Conservation (phyloP, 2,888 invertebrate species). For the Brachyopa scutellaris region DNA sequence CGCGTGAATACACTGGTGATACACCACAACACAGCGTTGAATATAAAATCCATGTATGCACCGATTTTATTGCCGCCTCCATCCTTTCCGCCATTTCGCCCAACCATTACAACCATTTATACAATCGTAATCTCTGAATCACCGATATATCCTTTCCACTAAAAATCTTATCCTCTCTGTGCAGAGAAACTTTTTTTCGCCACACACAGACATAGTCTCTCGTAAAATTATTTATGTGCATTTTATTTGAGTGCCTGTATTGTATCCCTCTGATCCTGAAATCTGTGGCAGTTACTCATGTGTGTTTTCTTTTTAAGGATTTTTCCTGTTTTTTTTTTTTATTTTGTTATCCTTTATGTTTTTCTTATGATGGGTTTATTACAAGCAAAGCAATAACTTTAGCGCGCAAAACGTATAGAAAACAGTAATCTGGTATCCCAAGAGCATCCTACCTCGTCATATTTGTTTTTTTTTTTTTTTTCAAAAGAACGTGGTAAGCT, state of each 20-base stretch:
- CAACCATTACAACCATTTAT: slow-evolving; percentile 19
- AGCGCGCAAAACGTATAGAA: no score
- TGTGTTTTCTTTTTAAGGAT: neutral
- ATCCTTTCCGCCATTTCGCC: neutral
- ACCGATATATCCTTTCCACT: slow-evolving; percentile 28
- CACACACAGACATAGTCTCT: slow-evolving; percentile 6
- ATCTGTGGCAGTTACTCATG: slow-evolving; percentile 26
- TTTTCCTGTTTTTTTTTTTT: neutral
- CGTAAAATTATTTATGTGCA: slow-evolving; percentile 55
- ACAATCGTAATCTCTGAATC: slow-evolving; percentile 38
- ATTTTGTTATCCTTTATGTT: slow-evolving; percentile 3
- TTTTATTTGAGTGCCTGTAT: slow-evolving; percentile 34
- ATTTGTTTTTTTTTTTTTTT: neutral
- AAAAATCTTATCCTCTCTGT: slow-evolving; percentile 14
- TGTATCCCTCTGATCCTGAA: neutral
- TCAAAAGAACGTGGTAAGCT: no score
- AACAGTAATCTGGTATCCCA: slow-evolving; percentile 1
- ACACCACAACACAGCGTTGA: neutral
- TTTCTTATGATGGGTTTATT: slow-evolving; percentile 24
- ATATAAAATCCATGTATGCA: neutral
- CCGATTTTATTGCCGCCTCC: slow-evolving; percentile 5
- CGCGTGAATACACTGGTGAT: no score
- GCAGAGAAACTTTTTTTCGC: neutral
- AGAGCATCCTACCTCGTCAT: neutral
- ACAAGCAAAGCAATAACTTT: slow-evolving; percentile 14